Evolutionary conservation across 2,888 invertebrate genomes (phyloP).

Genomic region (Meiosimyza platycephala): DNA sequence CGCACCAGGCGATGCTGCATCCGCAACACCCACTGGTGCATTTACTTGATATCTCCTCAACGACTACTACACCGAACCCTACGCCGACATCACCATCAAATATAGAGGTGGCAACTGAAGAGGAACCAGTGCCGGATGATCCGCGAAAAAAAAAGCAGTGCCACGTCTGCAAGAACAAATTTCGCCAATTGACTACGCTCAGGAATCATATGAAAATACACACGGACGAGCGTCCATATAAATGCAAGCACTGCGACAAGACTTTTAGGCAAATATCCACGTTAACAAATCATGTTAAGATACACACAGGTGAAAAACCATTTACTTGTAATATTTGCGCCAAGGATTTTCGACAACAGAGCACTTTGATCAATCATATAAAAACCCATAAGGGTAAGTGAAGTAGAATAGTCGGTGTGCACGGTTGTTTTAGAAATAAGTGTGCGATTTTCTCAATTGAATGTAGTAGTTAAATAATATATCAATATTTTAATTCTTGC

Average conservation of each 20-base stretch:
- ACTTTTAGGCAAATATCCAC: conserved; percentile 63
- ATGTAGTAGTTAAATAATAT: too few species aligned
- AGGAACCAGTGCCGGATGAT: conserved; percentile 59
- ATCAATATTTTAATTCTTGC: too few species aligned
- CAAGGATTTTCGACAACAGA: conserved; percentile 62
- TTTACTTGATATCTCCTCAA: conserved; percentile 60
- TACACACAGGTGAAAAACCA: conserved; percentile 62
- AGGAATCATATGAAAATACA: conserved; percentile 64
- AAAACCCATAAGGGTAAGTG: conserved; percentile 64
- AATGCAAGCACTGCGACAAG: conserved; percentile 62
- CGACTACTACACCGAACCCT: conserved; percentile 57
- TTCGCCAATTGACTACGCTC: conserved; percentile 61
- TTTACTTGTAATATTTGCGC: conserved; percentile 63
- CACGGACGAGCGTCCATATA: conserved; percentile 62
- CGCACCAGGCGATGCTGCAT: conserved; percentile 63
- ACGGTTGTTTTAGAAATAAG: background rate
- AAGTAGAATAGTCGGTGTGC: background rate
- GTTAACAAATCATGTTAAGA: conserved; percentile 61
- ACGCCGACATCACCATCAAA: conserved; percentile 61
- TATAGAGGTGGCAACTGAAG: conserved; percentile 59
- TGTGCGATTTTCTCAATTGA: background rate
- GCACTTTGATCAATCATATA: conserved; percentile 62
- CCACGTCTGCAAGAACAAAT: conserved; percentile 64
- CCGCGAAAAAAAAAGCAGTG: conserved; percentile 63
- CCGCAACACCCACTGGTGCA: conserved; percentile 62